Evolutionary conservation across 2,113 vertebrate species (phyloP), one percentile per base, ranked within the genome.

Genomic region (Scytalopus superciliaris): DNA sequence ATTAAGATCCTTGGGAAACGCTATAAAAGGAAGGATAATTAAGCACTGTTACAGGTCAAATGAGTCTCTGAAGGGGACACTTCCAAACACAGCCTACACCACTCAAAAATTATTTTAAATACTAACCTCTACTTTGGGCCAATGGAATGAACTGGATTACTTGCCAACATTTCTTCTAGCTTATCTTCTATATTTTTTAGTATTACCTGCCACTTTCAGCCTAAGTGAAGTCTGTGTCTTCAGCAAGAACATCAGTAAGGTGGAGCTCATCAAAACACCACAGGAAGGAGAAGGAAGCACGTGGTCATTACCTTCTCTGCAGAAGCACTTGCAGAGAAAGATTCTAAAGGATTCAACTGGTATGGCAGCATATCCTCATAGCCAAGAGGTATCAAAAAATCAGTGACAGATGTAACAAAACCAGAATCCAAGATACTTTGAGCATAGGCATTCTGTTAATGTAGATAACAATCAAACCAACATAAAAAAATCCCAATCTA

Each of bases 331-430:
- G 37, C 53, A 92, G 28, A 84, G 22, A 40, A 47, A 84, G 33
- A 64, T 24, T 82, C 47, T 47, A 15, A 33, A 82, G 49, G 52
- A 67, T 67, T 94, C 81, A 40, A 2, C 47, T 68, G 77, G 68
- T 62, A 89, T 57, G 53, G 22, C 14, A 91, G 35, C n/a, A n/a
- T 35, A 68, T 24, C 39, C 33, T 56, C 17, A 25, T 19, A 68
- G 77, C 81, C 87, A 95, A 86, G n/a, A 85, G 52, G 35, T 68
- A 52, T 52, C 69, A 84, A 75, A 75, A 96, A 82, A 63, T 75
- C 5, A 2, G 50, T 53, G 81, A 63, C 50, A 95, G 59, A 94
- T 75, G 52, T 55, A 84, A 63, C 62, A 95, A 94, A 94, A 82
- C 56, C 66, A 95, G 56, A 84, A 74, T 47, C 23, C 42, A 78